These are phyloP conservation scores for Philaethria dido DNA, from an alignment of 2,888 invertebrate species.

Conservation along the genomic window DNA sequence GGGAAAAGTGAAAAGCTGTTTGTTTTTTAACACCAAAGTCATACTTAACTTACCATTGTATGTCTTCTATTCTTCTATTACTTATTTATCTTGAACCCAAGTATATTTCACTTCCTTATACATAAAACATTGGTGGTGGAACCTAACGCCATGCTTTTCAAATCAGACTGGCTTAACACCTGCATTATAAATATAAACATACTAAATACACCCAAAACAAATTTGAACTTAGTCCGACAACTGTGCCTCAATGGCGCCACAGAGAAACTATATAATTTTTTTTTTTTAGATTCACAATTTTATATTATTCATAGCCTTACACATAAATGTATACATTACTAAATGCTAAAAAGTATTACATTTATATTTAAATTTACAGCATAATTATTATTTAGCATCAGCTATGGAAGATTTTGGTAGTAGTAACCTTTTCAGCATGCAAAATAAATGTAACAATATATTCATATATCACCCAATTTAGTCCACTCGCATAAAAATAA, in stretches of 20 bases:
- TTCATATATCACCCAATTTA: neutral
- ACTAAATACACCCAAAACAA: no score
- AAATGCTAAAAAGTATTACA: neutral
- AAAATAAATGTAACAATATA: neutral
- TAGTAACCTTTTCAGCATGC: constrained; percentile 1
- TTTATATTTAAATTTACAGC: neutral
- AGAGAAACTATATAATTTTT: neutral
- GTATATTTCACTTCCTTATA: no score
- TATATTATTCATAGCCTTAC: neutral
- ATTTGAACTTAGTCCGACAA: no score
- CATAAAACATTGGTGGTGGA: no score
- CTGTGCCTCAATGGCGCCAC: neutral
- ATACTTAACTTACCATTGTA: neutral
- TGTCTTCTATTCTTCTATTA: no score
- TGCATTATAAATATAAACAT: no score
- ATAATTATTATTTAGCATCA: neutral
- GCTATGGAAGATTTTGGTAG: neutral
- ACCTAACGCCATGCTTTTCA: no score
- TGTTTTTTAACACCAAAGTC: neutral
- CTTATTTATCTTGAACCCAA: no score
- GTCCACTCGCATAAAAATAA: neutral
- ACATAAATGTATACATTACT: neutral
- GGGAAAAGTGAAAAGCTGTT: neutral
- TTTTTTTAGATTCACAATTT: neutral
- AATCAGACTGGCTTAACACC: no score